phyloP scores from a whole-genome alignment of 2,888 invertebrate genomes.

The Cheilosia pagana region DNA sequence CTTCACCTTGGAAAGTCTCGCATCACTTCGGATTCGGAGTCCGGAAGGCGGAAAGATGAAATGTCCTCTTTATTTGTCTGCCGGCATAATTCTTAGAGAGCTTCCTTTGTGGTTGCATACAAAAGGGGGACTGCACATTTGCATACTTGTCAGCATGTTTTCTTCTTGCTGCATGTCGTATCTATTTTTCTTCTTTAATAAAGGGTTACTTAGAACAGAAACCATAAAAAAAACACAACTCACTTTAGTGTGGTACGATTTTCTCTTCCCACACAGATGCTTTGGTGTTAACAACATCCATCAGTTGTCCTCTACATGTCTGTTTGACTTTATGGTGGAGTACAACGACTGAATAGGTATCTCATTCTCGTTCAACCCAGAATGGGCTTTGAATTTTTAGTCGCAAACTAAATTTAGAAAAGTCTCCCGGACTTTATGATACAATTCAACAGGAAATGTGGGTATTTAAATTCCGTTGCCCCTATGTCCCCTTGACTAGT shows the following conservation, averaged over 20 bases:
- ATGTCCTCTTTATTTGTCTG: conserved; percentile 47
- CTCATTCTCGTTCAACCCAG: not conserved
- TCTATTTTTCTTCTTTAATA: conserved; percentile 7
- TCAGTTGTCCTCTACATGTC: not conserved
- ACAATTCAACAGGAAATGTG: no score
- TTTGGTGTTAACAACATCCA: not conserved
- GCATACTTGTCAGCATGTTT: not conserved
- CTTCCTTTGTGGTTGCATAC: conserved; percentile 34
- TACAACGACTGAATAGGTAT: not conserved
- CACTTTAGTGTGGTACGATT: not conserved
- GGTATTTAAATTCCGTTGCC: no score
- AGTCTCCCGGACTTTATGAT: not conserved
- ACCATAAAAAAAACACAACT: not conserved
- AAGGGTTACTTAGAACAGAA: conserved; percentile 1
- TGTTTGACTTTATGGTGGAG: not conserved
- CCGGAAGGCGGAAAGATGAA: conserved; percentile 2
- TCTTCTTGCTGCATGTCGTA: not conserved
- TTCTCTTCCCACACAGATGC: not conserved
- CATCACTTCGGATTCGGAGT: not conserved
- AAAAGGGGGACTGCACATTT: not conserved
- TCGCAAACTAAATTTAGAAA: not conserved
- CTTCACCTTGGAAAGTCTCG: conserved; percentile 36
- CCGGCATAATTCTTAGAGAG: conserved; percentile 21
- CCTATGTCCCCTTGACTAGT: no score
- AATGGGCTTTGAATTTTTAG: not conserved